A percentile compares a stretch with the other conserved stretches of the same genome.
Evolutionary conservation across 2,113 vertebrate genomes (phyloP).

Genomic region (Thunnus maccoyii): DNA sequence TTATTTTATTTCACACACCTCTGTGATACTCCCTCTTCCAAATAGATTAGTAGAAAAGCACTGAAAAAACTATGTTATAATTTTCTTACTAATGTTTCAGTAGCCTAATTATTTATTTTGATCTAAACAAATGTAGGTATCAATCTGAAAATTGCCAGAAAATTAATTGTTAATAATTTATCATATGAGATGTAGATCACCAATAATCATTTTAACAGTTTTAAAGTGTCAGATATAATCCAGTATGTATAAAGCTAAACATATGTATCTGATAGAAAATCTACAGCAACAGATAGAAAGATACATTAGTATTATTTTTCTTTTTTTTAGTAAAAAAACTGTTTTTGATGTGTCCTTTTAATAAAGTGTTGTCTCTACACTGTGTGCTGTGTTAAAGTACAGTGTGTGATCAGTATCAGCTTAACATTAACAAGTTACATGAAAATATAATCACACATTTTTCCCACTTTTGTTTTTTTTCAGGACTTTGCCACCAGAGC

Average conservation of each 20-base stretch:
- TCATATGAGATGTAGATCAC: neutral
- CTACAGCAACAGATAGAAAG: neutral
- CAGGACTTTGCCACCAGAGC: constrained; percentile 89
- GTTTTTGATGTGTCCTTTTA: neutral
- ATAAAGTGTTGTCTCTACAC: neutral
- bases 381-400: neutral
- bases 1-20: constrained; percentile 29
- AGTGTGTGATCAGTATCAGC: neutral
- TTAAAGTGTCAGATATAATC: neutral
- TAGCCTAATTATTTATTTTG: neutral
- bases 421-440: neutral
- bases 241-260: neutral
- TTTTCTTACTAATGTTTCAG: neutral
- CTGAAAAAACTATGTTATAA: neutral
- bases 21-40: neutral
- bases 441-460: constrained; percentile 1
- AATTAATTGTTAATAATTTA: neutral
- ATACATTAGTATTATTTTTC: constrained; percentile 10
- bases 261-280: neutral
- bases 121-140: neutral
- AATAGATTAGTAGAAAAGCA: neutral
- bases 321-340: neutral
- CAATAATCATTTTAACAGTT: neutral
- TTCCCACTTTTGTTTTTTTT: constrained; percentile 14
- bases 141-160: neutral